These are phyloP conservation scores for Tetranychus cinnabarinus DNA, from an alignment of 1,140 invertebrate genomes.

Conservation along the genomic window DNA sequence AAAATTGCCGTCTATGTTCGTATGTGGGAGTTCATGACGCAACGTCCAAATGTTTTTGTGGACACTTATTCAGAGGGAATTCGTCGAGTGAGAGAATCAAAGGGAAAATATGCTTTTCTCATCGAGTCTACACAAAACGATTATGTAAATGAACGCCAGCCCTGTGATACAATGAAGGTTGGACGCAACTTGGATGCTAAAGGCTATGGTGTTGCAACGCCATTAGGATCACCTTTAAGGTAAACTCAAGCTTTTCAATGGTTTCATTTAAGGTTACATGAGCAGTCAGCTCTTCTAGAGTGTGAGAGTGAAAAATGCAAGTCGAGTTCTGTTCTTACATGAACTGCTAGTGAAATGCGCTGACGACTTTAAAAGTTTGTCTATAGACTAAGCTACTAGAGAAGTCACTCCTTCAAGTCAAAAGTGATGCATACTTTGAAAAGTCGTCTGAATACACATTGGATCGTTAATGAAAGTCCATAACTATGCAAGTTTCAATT, in stretches of 20 bases:
- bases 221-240: constrained; percentile 19
- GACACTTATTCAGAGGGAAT: constrained; percentile 22
- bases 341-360: too few relatives aligned
- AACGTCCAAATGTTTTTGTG: constrained; percentile 22
- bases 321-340: too few relatives aligned
- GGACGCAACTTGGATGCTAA: constrained; percentile 25
- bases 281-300: too few relatives aligned
- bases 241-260: not conserved
- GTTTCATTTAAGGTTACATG: too few relatives aligned
- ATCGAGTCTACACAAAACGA: constrained; percentile 25
- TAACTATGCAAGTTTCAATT: too few relatives aligned
- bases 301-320: too few relatives aligned
- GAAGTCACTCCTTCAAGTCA: too few relatives aligned
- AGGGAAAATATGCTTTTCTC: constrained; percentile 32
- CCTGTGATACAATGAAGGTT: constrained; percentile 34
- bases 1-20: constrained; percentile 66
- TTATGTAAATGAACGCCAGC: constrained; percentile 28
- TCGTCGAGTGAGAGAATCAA: constrained; percentile 21
- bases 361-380: too few relatives aligned
- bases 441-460: too few relatives aligned
- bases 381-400: too few relatives aligned
- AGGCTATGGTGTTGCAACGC: constrained; percentile 26
- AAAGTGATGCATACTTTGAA: too few relatives aligned
- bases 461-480: too few relatives aligned
- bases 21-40: constrained; percentile 83